Base-by-base conservation (phyloP, 1,140 invertebrate genomes). In the Drosophila paulistorum region DNA sequence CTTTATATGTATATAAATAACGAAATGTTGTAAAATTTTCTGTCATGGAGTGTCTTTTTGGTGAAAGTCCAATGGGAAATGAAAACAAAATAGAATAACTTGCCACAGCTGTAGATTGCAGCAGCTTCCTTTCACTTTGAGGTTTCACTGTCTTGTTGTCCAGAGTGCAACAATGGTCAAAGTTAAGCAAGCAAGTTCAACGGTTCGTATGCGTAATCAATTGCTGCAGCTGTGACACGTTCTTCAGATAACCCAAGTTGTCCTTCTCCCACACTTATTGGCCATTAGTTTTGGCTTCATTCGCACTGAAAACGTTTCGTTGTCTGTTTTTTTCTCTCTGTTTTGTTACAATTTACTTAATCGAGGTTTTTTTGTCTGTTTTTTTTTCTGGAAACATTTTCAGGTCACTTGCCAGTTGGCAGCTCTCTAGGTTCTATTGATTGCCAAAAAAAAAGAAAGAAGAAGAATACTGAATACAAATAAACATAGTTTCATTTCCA, bases 161-260 rank as follows among this genome's bases (percentile, higher is more conserved):
- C n/a, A 48, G 51, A 77, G 73, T 74, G 66, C 60, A 37, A 59
- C 57, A 20, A 59, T 59, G 74, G 74, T 77, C 74, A 70, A 67
- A 61, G 73, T 54, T 77, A 77, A 65, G 54, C 11, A 70, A 65
- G 54, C 7, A 67, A 59, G 74, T 77, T 77, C 75, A 71, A 65
- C 83, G 73, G 74, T 77, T 67, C 83, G 83, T 83, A 89, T 87
- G 86, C 84, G 84, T 83, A 89, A 89, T 89, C 83, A 87, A 87
- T 83, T 77, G 77, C 65, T 87, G 84, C 84, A 80, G 79, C 76
- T 79, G 65, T 45, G 82, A 58, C 74, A 77, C 74, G 74, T 77
- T 74, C 74, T 57, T 20, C 30, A 7, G 41, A 39, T 35, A 72
- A 68, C 55, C 41, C 42, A 35, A 55, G 33, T 35, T 48, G 41